Percentiles rank a stretch among this genome's conserved stretches.
These are phyloP conservation scores for Lepidothrix coronata DNA, from an alignment of 2,113 vertebrate species.

Conservation along the genomic window DNA sequence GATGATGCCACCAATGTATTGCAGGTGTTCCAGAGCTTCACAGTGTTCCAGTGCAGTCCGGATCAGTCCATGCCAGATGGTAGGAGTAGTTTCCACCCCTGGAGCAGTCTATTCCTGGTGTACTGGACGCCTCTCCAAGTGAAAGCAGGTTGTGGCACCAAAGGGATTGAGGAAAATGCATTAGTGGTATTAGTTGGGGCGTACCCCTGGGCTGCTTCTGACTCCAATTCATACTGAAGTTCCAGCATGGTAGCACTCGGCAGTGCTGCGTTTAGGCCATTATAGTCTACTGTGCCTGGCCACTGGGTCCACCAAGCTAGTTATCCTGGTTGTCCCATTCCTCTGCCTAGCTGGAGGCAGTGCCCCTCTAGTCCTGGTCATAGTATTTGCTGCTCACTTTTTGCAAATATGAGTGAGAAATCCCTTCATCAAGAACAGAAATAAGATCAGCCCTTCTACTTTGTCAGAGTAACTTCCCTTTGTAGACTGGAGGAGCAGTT, in stretches of 20 bases:
- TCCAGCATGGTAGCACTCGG: neutral
- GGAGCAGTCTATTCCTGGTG: neutral
- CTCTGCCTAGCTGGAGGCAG: neutral
- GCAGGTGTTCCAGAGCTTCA: neutral
- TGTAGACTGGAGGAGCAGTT: neutral
- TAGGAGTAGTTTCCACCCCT: neutral
- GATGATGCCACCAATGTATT: neutral
- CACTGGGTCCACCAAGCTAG: neutral
- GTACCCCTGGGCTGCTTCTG: neutral
- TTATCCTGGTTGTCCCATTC: neutral
- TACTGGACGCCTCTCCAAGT: neutral
- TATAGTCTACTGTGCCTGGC: neutral
- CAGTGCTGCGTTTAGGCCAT: neutral
- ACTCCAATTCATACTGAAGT: neutral
- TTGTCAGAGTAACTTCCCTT: neutral
- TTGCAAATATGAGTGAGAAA: neutral
- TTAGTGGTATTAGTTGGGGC: neutral
- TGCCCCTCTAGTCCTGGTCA: neutral
- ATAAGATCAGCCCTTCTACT: neutral
- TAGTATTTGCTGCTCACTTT: neutral
- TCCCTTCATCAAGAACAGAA: neutral
- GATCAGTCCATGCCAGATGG: neutral
- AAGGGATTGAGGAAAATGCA: neutral
- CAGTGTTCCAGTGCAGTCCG: neutral
- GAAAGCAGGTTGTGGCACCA: neutral